Evolutionary conservation across 1,140 invertebrate genomes (phyloP).

Genomic region (Calliphora vicina): DNA sequence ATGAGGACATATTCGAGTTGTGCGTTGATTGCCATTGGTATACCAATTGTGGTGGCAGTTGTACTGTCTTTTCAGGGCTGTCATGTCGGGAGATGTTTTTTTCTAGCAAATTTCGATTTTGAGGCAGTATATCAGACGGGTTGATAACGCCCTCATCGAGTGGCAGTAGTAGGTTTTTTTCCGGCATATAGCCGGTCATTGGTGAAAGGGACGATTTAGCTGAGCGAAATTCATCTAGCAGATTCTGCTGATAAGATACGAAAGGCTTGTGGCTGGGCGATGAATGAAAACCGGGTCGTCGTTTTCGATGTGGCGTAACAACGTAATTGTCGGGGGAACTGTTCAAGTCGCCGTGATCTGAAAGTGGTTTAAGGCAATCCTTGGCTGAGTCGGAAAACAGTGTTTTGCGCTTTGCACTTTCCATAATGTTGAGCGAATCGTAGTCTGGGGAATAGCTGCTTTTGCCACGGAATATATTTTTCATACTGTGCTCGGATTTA

Average conservation of each 20-base stretch:
- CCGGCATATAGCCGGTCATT: constrained; percentile 54
- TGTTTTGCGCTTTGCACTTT: constrained; percentile 71
- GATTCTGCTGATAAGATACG: constrained; percentile 78
- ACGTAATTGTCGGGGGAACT: constrained; percentile 78
- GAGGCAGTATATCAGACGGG: constrained; percentile 37
- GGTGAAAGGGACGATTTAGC: constrained; percentile 58
- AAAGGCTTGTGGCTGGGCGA: constrained; percentile 84
- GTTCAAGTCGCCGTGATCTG: constrained; percentile 72
- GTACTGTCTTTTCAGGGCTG: constrained; percentile 49
- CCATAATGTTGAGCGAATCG: constrained; percentile 50
- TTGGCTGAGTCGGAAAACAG: constrained; percentile 69
- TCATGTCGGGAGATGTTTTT: constrained; percentile 49
- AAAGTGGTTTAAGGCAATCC: constrained; percentile 69
- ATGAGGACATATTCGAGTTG: constrained; percentile 45
- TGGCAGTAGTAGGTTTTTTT: constrained; percentile 54
- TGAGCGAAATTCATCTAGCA: constrained; percentile 70
- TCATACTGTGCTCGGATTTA: constrained; percentile 52
- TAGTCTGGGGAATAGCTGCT: constrained; percentile 44
- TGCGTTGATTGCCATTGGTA: constrained; percentile 57
- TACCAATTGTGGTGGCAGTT: constrained; percentile 54
- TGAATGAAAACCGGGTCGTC: constrained; percentile 84
- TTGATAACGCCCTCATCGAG: constrained; percentile 46
- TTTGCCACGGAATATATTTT: constrained; percentile 39
- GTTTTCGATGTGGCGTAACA: constrained; percentile 83
- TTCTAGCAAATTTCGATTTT: constrained; percentile 43